Evolutionary conservation across 1,140 invertebrate genomes (phyloP), one percentile per base, ranked within the genome.

Genomic region (Centruroides sculpturatus): DNA sequence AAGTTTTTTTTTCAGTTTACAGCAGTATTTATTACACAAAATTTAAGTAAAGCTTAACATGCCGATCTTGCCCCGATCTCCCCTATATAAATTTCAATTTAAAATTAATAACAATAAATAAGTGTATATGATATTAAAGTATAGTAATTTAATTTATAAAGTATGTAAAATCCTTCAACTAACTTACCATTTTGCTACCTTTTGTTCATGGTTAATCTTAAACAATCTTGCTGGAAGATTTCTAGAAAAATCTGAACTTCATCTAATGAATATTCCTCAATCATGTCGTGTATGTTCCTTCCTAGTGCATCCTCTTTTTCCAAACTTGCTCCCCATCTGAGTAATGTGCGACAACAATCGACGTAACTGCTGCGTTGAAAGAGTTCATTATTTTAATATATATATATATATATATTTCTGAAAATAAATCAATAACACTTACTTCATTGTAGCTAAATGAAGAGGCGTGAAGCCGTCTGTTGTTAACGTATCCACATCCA

Each of bases 361-460:
- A 73, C 41, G 56, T 72, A 69, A 49, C 71, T 71, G 63, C 74
- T 76, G 62, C 54, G 57, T 54, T 4, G 11, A 47, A 49, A 13
- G 35, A 59, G 59, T 50, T 53, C 49, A 35, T 56, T 9, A 13
- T 23, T 53, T 53, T 36, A 53, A 53, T 8, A 53, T 1, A 5
- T 53, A 5, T 41, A 41, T 41, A 41, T 41, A 53, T 53, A 51
- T 53, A 8, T 53, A 23, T 34, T 23, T 8, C 35, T 53, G 51
- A 53, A 34, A 8, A 34, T 6, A 6, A 53, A 53, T 34, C 23
- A 3, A 53, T 53, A 34, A 53, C 51, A 52, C 68, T 70, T 68
- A 76, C 74, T 69, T 70, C 68, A 71, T 71, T 13, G 72, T 69
- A 47, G 74, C 73, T 34, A 75, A 59, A 66, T 75, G 72, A 23